Base-by-base conservation (phyloP, 2,797 vertebrate genomes). In the Platalea minor region DNA sequence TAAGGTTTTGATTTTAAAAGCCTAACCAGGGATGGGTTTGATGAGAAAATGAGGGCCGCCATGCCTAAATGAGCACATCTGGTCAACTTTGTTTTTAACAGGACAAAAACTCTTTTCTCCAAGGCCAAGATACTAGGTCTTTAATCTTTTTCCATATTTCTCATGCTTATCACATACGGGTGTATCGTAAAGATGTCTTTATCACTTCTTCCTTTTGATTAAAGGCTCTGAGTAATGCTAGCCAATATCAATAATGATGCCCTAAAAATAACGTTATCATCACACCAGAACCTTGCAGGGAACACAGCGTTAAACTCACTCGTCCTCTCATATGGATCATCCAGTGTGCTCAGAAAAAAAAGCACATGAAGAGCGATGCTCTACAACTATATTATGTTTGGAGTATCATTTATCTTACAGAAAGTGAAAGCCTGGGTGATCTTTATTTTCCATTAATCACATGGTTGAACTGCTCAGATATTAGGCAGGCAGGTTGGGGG, bases 101-200 rank as follows among this genome's bases (percentile, higher is more conserved):
- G 63, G 88, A 97, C 96, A 98, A 97, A 97, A 90, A 73, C 76
- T 45, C 93, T 97, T 97, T 97, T 97, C 96, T 95, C 88, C 20
- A 10, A 95, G 91, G 95, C 94, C 94, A 97, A 91, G 89, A 97
- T 96, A 93, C 41, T 63, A 75, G 45, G 72, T 70, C 96, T 97
- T 97, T 98, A 97, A 97, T 98, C 96, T 97, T 98, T 91, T 95
- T 93, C 96, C 96, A 68, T 91, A 96, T 95, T 97, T 96, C 93
- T 96, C 94, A 94, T 97, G 95, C 95, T 97, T 98, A 97, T 98
- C 96, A 6, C 63, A 74, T 91, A 79, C 3, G 10, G 46, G 65
- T 19, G 7, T 95, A 96, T 97, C 83, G 0, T 94, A 95, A 97
- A 97, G 95, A 95, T 65, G 79, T 93, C 57, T 63, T 95, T 97